A percentile compares a stretch with the other conserved stretches of the same genome.
These are phyloP conservation scores for Tinamus guttatus DNA, from an alignment of 2,113 vertebrate species.

Conservation along the genomic window DNA sequence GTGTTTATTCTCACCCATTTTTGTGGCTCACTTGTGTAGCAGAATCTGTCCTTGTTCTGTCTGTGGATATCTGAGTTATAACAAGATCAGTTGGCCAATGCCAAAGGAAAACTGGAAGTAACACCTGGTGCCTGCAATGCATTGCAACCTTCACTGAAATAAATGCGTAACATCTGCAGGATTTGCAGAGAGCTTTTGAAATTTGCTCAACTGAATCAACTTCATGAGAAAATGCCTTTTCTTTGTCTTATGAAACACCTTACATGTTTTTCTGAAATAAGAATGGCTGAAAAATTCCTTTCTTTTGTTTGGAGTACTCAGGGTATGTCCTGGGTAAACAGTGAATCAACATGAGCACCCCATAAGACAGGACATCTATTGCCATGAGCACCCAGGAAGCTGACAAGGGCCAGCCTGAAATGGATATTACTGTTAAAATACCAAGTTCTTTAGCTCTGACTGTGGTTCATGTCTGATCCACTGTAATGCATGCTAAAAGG, in stretches of 20 bases:
- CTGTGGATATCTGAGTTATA: background rate
- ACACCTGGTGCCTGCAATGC: background rate
- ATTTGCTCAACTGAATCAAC: background rate
- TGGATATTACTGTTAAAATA: background rate
- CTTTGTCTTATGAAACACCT: background rate
- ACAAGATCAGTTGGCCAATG: background rate
- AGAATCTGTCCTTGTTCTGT: background rate
- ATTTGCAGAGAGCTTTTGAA: background rate
- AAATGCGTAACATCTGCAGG: background rate
- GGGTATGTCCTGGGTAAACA: background rate
- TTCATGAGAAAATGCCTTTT: background rate
- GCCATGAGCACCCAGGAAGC: background rate
- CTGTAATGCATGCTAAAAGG: background rate
- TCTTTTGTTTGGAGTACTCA: background rate
- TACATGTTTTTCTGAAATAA: background rate
- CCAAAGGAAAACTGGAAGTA: background rate
- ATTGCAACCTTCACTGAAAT: background rate
- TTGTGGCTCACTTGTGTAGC: background rate
- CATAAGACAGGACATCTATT: rapidly evolving
- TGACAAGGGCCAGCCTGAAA: rapidly evolving
- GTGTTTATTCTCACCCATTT: background rate
- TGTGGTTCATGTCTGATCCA: background rate
- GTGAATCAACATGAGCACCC: background rate
- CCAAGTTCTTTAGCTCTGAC: background rate
- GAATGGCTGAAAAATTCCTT: background rate